Evolutionary conservation across 2,113 vertebrate species (phyloP).

Genomic region (Tachysurus vachellii): DNA sequence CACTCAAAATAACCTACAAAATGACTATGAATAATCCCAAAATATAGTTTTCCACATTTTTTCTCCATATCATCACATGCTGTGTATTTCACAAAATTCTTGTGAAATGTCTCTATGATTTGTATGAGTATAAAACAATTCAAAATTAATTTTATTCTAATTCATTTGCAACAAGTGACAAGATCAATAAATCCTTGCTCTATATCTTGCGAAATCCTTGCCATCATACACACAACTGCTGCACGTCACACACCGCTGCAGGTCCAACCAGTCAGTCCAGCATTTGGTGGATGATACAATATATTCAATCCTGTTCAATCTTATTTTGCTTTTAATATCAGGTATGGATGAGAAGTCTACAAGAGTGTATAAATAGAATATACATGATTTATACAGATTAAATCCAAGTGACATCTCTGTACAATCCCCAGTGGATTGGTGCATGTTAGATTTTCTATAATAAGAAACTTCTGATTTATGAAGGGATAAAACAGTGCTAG

Average conservation of each 20-base stretch:
- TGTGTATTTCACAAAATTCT: neutral
- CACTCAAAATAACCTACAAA: neutral
- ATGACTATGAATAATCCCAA: neutral
- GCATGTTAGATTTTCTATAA: no score
- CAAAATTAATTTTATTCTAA: neutral
- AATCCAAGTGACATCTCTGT: neutral
- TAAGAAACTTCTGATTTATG: neutral
- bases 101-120: neutral
- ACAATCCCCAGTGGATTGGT: neutral
- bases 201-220: neutral
- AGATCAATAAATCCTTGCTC: neutral
- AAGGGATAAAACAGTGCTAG: neutral
- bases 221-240: neutral
- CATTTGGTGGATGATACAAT: neutral
- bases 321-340: conserved; percentile 30
- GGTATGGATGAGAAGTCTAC: conserved; percentile 24
- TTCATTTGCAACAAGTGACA: neutral
- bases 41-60: neutral
- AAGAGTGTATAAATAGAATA: no score
- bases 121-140: neutral
- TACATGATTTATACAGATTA: neutral
- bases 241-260: conserved; percentile 4
- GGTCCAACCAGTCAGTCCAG: neutral
- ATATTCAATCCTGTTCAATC: neutral
- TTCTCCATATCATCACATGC: neutral